phyloP scores from a whole-genome alignment of 2,113 vertebrate species.

The Pseudopodoces humilis region DNA sequence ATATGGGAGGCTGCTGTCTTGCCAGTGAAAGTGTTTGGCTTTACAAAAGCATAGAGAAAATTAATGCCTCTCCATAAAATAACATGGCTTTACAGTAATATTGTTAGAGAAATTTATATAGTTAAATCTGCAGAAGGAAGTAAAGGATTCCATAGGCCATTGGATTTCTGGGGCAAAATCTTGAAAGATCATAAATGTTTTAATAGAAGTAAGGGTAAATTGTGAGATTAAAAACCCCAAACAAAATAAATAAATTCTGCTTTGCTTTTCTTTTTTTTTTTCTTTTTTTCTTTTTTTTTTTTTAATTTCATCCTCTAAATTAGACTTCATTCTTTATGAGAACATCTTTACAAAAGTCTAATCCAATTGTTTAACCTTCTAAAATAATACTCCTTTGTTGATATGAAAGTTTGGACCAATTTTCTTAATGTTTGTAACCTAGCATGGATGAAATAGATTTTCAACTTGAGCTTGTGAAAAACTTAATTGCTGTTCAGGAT shows the following conservation, averaged over 20 bases:
- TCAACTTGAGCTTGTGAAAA: neutral
- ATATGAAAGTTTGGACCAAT: neutral
- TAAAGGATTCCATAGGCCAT: neutral
- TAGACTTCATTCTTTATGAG: neutral
- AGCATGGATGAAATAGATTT: neutral
- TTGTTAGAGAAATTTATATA: neutral
- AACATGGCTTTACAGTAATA: neutral
- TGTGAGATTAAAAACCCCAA: neutral
- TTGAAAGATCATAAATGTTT: neutral
- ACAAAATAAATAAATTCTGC: neutral
- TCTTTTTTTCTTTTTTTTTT: neutral
- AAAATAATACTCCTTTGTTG: neutral
- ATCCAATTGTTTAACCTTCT: neutral
- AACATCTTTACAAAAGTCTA: neutral
- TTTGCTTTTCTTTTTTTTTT: neutral
- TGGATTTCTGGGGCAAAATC: neutral
- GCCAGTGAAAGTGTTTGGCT: neutral
- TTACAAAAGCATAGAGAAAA: neutral
- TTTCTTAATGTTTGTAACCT: neutral
- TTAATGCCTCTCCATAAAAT: neutral
- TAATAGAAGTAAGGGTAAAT: neutral
- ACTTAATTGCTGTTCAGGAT: neutral
- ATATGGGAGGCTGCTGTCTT: neutral
- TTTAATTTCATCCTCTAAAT: neutral
- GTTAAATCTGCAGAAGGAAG: neutral